Base-by-base conservation (phyloP, 1,140 invertebrate genomes). In the Mamestra configurata region DNA sequence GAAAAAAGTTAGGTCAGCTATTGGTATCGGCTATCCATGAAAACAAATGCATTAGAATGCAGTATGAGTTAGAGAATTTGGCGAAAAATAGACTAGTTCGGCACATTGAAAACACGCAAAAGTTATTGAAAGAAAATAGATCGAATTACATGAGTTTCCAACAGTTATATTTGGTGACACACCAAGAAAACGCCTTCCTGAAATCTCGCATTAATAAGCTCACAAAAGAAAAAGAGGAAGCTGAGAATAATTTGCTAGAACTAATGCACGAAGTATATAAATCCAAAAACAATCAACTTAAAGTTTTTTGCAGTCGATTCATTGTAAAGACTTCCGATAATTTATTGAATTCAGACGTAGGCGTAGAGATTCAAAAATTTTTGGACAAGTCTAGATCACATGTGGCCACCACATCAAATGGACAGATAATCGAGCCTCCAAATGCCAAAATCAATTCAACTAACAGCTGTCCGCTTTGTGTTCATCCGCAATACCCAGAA, bases 101-200 rank as follows among this genome's bases (percentile, higher is more conserved):
- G 37, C 79, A 91, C 37, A 84, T 90, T 10, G 86, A 93, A 80
- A 82, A 89, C 10, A 88, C 88, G 5, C 85, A 93, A 40, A 90
- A 84, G 71, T 75, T 88, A 84, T 83, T 92, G 37, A 92, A 89
- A 82, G 89, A 92, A 79, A 90, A 87, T 46, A 85, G 84, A 73
- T 87, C 85, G 0, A 85, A 80, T 53, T 92, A 89, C 70, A 70
- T 91, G 6, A 88, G 81, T 88, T 93, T 91, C 59, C 91, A 93
- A 73, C 87, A 94, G 78, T 83, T 93, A 22, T 93, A 93, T 82
- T 77, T 90, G 18, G 72, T 87, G 24, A 89, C 89, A 3, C 81
- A 90, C 37, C 88, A 93, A 81, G 92, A 94, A 87, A 94, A 93
- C 81, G 68, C 83, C 24, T 93, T 89, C 72, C 79, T 94, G 40